Evolutionary conservation across 2,113 vertebrate species (phyloP), one percentile per base, ranked within the genome.

Genomic region (Callorhinus ursinus): DNA sequence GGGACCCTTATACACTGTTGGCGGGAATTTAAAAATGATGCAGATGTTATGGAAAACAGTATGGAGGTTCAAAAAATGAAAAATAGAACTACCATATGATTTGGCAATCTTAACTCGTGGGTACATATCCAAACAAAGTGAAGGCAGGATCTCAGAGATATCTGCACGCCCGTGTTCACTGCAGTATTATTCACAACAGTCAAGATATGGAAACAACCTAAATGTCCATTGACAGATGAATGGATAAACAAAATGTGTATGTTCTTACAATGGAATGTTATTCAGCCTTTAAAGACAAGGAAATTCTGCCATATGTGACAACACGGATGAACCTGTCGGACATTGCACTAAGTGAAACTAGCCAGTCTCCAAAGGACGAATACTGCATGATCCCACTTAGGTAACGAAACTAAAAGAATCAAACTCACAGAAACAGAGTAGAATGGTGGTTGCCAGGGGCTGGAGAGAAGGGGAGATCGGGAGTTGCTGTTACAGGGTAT

Each of bases 61-160:
- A 80, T 61, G 39, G 72, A 79, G 11, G 4, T 92, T 95, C 39
- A 92, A 86, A 65, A 79, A 87, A 39, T 80, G 74, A 65, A 96
- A 96, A 53, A 89, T 63, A n/a, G 51, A 83, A 74, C 72, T 77
- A 39, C 39, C 80, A 79, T 72, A 74, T 63, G 65, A 81, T 55
- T 24, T 2, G 55, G 76, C 55, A 76, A 76, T 82, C 42, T 22
- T 46, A 72, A 72, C 11, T 88, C 46, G 9, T 3, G 22, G 46
- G 36, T 65, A 46, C n/a, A 46, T 65, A 19, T 57, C 26, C 46
- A 82, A 82, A 82, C 53, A 24, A 88, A 46, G 9, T 49, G 46
- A 92, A 74, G 88, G 46, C 76, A 82, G 46, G 28, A 65, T 74
- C 9, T 87, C 42, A 46, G 33, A 79, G 65, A 46, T 57, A 31